These are phyloP conservation scores for Orthochromis malagaraziensis DNA, from an alignment of 2,113 vertebrate genomes.

Conservation along the genomic window DNA sequence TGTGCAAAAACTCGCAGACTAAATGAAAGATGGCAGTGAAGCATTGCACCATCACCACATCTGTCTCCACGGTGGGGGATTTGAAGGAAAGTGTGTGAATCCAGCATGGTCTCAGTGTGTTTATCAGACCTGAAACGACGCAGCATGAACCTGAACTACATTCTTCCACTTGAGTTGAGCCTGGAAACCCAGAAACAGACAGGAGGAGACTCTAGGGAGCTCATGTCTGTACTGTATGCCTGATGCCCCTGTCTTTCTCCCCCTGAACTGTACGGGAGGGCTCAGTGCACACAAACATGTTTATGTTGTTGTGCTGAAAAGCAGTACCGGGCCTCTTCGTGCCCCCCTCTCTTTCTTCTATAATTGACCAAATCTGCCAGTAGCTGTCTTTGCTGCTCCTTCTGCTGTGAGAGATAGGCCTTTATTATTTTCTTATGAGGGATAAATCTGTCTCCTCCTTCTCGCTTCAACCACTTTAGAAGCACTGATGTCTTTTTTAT, in stretches of 20 bases:
- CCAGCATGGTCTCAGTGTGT: neutral
- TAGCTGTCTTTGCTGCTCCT: neutral
- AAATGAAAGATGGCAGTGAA: neutral
- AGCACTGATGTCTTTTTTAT: slow-evolving; percentile 14
- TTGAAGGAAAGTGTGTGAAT: neutral
- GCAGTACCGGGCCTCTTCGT: neutral
- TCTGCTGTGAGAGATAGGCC: slow-evolving; percentile 4
- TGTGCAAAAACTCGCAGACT: neutral
- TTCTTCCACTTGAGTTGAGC: neutral
- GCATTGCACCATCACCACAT: neutral
- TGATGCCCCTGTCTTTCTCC: neutral
- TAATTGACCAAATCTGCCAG: slow-evolving; percentile 14
- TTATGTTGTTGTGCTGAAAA: neutral
- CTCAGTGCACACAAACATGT: neutral
- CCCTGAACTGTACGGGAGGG: neutral
- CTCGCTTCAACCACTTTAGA: neutral
- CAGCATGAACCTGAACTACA: neutral
- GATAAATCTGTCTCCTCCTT: slow-evolving; percentile 9
- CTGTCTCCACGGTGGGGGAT: neutral
- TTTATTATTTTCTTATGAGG: slow-evolving; percentile 31
- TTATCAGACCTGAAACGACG: neutral
- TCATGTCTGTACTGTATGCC: neutral
- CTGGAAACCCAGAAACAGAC: neutral
- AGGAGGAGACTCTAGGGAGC: neutral
- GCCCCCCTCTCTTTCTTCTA: neutral